Base-by-base conservation (phyloP, 30 jellyfish, hydroid and myxozoan genomes). In the Catostylus mosaicus region DNA sequence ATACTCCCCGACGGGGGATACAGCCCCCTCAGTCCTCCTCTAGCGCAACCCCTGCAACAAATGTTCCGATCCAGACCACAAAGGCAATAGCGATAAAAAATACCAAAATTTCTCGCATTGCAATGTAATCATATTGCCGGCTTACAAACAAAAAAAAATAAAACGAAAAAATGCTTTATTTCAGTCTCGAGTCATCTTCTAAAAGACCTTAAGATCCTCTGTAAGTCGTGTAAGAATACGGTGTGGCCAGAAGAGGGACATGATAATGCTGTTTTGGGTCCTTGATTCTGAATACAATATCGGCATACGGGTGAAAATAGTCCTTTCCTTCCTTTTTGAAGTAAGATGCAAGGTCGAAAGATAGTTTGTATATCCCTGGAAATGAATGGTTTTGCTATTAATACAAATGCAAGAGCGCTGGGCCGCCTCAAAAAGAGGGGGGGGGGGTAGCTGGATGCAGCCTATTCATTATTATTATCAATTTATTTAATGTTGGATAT, bases 191-290 rank as follows among this genome's bases (percentile, higher is more conserved):
- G n/a, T n/a, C n/a, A n/a, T n/a, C n/a, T n/a, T n/a, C n/a, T n/a
- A n/a, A n/a, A n/a, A n/a, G n/a, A 7, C 34, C 43, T 54, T 66
- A 80, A 6, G 82, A 65, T 19, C 90, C 90, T 65, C 90, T 64
- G 76, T 80, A 80, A 6, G 90, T 80, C 33, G 81, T 48, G 82
- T 63, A 80, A 8, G 90, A 80, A 50, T 62, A 80, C 0, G 90
- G 90, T 3, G 82, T 62, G 30, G 46, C 67, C 75, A 80, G 66
- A 27, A 80, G 45, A 0, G 90, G 90, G 29, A 80, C 73, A 18
- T 80, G 90, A 29, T 80, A 80, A 46, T 80, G 83, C 36, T 80
- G 90, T 2, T 30, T n/a, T 26, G 90, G 83, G 51, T 80, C 65
- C 35, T 63, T 26, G 45, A 80, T 66, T 45, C 62, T 66, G 90